Evolutionary conservation across 2,113 vertebrate genomes (phyloP), one percentile per base, ranked within the genome.

Genomic region (Cranoglanis bouderius): DNA sequence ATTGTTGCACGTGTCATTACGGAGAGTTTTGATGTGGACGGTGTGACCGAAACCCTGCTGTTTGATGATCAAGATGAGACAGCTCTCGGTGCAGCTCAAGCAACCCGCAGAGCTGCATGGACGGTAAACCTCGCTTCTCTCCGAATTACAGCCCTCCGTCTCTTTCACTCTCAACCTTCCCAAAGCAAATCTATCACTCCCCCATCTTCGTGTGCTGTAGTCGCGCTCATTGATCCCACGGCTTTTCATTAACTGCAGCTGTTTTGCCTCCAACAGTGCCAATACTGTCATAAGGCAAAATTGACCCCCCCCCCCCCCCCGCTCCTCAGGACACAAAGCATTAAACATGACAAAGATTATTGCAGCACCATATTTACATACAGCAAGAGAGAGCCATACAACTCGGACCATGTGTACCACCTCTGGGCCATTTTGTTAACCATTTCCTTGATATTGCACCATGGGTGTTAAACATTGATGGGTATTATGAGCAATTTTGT

Each of bases 311-410:
- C n/a, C n/a, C n/a, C n/a, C 77, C 63, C 61, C 8, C 19, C n/a
- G 3, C 72, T 77, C 63, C 29, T 80, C 51, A 29, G 55, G 61
- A 65, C 51, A 53, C 57, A 67, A 83, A 65, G 70, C 8, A 55
- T 83, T 40, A 77, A 87, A 80, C 82, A 49, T 78, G n/a, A 29
- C 63, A 19, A 77, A 32, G 55, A 86, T 86, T 75, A 78, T 38
- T 21, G n/a, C 55, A 46, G 35, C 26, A 13, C 1, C n/a, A 10
- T 46, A 84, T 63, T 43, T 2, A 87, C 40, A 87, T 40, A 77
- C 40, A 80, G 26, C n/a, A 14, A 85, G 65, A 85, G 32, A 70
- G 38, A 49, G 18, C 1, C 0, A 24, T 78, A 14, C 26, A 49
- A 53, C 29, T 19, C 6, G 29, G 29, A 32, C 77, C 46, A 32